Base-by-base conservation (phyloP, 2,888 invertebrate genomes). In the Hyppa rectilinea region DNA sequence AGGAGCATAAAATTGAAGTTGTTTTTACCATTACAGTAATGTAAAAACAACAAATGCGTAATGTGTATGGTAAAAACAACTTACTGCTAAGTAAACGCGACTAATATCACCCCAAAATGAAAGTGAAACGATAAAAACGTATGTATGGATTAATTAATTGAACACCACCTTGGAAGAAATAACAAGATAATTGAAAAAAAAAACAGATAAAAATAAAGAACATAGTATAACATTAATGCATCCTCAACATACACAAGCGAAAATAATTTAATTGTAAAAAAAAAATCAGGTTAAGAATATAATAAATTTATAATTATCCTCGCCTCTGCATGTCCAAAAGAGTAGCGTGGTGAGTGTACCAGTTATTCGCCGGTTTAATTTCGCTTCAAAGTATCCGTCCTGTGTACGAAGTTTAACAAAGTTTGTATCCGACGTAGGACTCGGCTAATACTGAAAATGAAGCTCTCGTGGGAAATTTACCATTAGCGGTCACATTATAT, bases 401-500 rank as follows among this genome's bases (percentile, higher is more conserved):
- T 66, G 81, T 80, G 81, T 82, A 78, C 80, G 75, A 82, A 88
- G 86, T 88, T 87, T 87, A 89, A 88, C 88, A 86, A 89, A 89
- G 87, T 91, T 90, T 84, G 84, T 84, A 85, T 84, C 81, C 86
- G 82, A 83, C 81, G 81, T 80, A 82, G 78, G 82, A 70, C 80
- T 67, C 71, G 74, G 81, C 81, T 87, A 86, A 86, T 85, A 89
- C 88, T 87, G 92, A 89, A 92, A 94, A 93, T 91, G 88, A 91
- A 91, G 88, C 88, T 86, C 93, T 89, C 92, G 68, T 64, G 93
- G 94, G 94, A 94, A 94, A 94, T 94, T 92, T 90, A 84, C 90
- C 90, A 93, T 94, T 94, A 94, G 91, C 88, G 90, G 89, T 87
- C 86, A 90, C 90, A 93, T 92, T 92, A 92, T 93, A 92, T 92